These are phyloP conservation scores for Phaethon lepturus DNA, from an alignment of 2,113 vertebrate genomes.

Conservation along the genomic window DNA sequence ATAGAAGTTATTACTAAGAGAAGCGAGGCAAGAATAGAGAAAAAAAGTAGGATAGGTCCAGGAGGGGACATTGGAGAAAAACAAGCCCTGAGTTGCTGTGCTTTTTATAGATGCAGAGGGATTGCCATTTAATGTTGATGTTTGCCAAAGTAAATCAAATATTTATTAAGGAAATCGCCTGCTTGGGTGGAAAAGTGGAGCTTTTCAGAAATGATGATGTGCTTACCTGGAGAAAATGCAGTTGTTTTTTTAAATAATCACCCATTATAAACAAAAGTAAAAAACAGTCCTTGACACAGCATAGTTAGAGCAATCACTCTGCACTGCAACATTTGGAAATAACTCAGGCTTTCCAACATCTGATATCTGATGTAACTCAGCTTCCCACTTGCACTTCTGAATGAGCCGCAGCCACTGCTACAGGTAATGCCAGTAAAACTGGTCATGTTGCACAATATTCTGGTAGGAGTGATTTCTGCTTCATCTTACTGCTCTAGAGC, in stretches of 20 bases:
- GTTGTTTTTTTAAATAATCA: background rate
- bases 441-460: background rate
- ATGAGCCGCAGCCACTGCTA: background rate
- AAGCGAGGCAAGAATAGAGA: slow-evolving; percentile 1
- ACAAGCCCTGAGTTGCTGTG: background rate
- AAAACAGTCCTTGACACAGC: background rate
- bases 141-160: slow-evolving; percentile 46
- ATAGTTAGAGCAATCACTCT: background rate
- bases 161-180: background rate
- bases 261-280: background rate
- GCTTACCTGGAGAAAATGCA: background rate
- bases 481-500: background rate
- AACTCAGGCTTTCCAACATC: background rate
- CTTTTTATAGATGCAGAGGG: slow-evolving; percentile 33
- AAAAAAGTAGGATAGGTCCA: slow-evolving; percentile 52
- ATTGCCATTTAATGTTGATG: slow-evolving; percentile 33
- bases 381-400: background rate
- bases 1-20: background rate
- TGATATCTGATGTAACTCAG: background rate
- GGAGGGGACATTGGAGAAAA: slow-evolving; percentile 34
- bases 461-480: background rate
- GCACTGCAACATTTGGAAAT: background rate
- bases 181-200: background rate
- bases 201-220: background rate
- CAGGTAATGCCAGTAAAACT: background rate